These are phyloP conservation scores for Champsocephalus esox DNA, from an alignment of 2,797 vertebrate species.

Conservation along the genomic window DNA sequence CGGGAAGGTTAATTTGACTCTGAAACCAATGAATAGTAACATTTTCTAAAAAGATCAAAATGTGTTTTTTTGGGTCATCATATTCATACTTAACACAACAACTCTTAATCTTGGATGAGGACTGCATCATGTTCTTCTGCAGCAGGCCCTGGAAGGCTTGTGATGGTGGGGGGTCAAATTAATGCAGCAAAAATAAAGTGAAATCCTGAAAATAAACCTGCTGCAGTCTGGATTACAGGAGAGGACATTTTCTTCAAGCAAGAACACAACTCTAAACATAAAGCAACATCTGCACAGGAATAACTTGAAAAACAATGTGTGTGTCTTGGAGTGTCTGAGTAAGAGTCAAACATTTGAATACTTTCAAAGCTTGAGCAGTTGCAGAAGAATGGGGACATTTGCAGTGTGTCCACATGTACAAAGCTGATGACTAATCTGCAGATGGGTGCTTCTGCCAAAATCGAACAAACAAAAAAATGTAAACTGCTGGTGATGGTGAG, in stretches of 20 bases:
- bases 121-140: slow-evolving; percentile 31
- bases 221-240: slow-evolving; percentile 25
- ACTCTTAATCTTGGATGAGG: slow-evolving; percentile 21
- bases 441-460: slow-evolving; percentile 2
- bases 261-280: slow-evolving; percentile 4
- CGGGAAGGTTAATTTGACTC: not conserved
- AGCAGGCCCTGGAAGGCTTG: slow-evolving; percentile 3
- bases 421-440: slow-evolving; percentile 8
- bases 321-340: not conserved
- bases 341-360: slow-evolving; percentile 12
- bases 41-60: not conserved
- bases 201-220: slow-evolving; percentile 29
- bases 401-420: slow-evolving; percentile 7
- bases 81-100: not conserved
- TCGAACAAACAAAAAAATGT: not conserved
- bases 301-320: not conserved
- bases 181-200: slow-evolving; percentile 30
- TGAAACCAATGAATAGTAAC: not conserved
- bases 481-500: not conserved
- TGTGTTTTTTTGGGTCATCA: slow-evolving; percentile 5
- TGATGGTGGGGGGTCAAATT: slow-evolving; percentile 30
- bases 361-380: not conserved
- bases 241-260: not conserved
- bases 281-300: slow-evolving; percentile 6
- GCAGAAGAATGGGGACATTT: not conserved